These are phyloP conservation scores for Malurus alboscapulatus DNA, from an alignment of 2,113 vertebrate species.

Conservation along the genomic window DNA sequence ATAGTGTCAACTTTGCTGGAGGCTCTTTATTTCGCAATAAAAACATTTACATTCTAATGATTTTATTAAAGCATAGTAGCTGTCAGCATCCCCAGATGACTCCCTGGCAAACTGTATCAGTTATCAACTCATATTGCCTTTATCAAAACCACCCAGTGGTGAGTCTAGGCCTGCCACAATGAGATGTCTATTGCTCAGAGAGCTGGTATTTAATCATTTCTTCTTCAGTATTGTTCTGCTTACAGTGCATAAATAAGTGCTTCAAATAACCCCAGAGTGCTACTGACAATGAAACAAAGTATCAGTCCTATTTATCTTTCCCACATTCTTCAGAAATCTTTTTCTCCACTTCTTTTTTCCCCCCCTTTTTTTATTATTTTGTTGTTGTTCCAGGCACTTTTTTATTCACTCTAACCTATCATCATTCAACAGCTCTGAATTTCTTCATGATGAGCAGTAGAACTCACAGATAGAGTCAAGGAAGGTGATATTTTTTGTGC, in stretches of 20 bases:
- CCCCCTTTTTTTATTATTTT: slow-evolving; percentile 65
- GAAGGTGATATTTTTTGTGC: slow-evolving; percentile 71
- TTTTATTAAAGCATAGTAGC: slow-evolving; percentile 99
- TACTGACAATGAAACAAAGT: slow-evolving; percentile 96
- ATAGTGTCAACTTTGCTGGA: slow-evolving; percentile 96
- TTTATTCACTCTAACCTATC: slow-evolving; percentile 83
- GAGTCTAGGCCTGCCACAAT: slow-evolving; percentile 90
- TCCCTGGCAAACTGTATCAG: slow-evolving; percentile 97
- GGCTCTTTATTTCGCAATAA: slow-evolving; percentile 99
- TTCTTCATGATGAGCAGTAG: slow-evolving; percentile 80
- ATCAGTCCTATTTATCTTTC: slow-evolving; percentile 93
- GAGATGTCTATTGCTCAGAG: slow-evolving; percentile 91
- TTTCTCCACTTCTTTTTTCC: slow-evolving; percentile 26
- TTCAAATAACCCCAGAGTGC: slow-evolving; percentile 93
- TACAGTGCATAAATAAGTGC: slow-evolving; percentile 98
- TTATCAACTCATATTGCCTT: slow-evolving; percentile 98
- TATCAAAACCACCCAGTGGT: slow-evolving; percentile 97
- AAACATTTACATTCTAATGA: slow-evolving; percentile 99
- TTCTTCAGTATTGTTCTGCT: slow-evolving; percentile 96
- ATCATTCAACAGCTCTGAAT: slow-evolving; percentile 82
- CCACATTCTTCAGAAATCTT: slow-evolving; percentile 80
- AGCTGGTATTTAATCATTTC: slow-evolving; percentile 98
- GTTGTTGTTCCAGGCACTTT: slow-evolving; percentile 84
- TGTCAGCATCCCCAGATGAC: slow-evolving; percentile 91
- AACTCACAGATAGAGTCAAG: slow-evolving; percentile 76